These are phyloP conservation scores for Cyprinodon diabolis DNA, from an alignment of 2,797 vertebrate genomes.

Conservation along the genomic window DNA sequence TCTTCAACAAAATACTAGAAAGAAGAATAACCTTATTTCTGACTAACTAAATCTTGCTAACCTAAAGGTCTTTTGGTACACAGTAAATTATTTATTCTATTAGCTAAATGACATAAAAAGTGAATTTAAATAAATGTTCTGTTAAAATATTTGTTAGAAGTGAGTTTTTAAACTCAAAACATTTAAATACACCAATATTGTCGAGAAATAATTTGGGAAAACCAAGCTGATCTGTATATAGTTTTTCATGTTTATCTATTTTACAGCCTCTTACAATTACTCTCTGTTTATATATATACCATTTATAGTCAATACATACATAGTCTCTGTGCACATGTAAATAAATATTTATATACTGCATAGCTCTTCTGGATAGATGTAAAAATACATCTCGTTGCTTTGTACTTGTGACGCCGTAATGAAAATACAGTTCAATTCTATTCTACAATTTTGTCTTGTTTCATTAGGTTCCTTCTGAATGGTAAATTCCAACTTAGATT, in stretches of 20 bases:
- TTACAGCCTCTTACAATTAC: too few species aligned
- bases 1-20: not conserved
- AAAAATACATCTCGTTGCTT: too few species aligned
- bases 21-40: not conserved
- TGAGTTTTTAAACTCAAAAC: not conserved
- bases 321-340: too few species aligned
- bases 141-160: not conserved
- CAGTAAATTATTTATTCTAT: too few species aligned
- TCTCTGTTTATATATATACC: too few species aligned
- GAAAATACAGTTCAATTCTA: too few species aligned
- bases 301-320: too few species aligned
- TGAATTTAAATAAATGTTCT: not conserved
- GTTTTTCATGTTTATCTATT: too few species aligned
- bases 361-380: too few species aligned
- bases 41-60: not conserved
- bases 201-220: not conserved
- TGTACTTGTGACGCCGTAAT: too few species aligned
- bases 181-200: not conserved
- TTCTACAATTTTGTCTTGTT: not conserved
- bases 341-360: too few species aligned
- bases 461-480: not conserved
- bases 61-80: not conserved
- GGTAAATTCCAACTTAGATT: too few species aligned
- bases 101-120: not conserved
- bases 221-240: not conserved